Evolutionary conservation across 2,797 vertebrate genomes (phyloP), one percentile per base, ranked within the genome.

Genomic region (Dryobates pubescens): DNA sequence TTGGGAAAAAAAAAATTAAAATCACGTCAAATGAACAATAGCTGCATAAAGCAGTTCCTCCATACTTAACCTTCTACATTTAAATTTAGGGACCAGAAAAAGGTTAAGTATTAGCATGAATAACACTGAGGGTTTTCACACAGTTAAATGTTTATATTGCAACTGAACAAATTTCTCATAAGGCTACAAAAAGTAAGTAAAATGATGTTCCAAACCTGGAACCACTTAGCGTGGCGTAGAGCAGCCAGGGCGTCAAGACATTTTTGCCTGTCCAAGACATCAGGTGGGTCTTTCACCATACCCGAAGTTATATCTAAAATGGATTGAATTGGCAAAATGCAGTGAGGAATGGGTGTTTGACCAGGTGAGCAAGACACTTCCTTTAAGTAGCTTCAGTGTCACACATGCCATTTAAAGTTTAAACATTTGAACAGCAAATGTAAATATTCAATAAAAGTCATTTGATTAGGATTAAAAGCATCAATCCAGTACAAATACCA

Each of bases 201-300:
- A 99, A 99, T 99, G 98, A 99, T 99, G 99, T 99, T 99, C 98
- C 99, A 98, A 99, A 99, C 99, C 99, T 99, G 99, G 99, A 99
- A 99, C 99, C 99, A 99, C 99, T 99, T 99, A 99, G 99, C 99
- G 99, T 99, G 99, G 99, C 99, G 99, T 98, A 99, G 99, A 98
- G 99, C 99, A 99, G 99, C 99, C 99, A 99, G 99, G 99, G 99
- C 99, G 98, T 99, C 99, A 99, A 99, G 99, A 99, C 99, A 99
- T 99, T 99, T 99, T 99, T 99, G 99, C 99, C 99, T 99, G 99
- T 99, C 99, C 99, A 99, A 99, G 99, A 99, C 98, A 98, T 99
- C 99, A 99, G 98, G 98, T 99, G 99, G 99, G 98, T 99, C 99
- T 99, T 99, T 99, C 99, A 99, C 99, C 99, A 99, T 98, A 99